These are phyloP conservation scores for Ariopsis seemanni DNA, from an alignment of 2,113 vertebrate genomes.

Conservation along the genomic window DNA sequence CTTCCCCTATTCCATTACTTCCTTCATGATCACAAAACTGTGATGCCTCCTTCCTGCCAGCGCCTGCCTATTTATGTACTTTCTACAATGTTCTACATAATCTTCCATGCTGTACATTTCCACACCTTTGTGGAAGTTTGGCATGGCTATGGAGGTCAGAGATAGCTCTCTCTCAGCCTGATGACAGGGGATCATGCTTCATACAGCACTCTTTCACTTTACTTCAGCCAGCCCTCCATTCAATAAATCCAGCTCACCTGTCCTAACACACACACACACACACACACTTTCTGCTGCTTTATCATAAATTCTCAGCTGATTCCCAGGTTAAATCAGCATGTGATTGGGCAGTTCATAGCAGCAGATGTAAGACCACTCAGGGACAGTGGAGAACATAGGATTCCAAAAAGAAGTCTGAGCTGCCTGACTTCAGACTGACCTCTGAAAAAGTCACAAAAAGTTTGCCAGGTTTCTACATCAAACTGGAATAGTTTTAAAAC, in stretches of 20 bases:
- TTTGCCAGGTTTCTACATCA: no score
- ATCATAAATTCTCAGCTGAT: no score
- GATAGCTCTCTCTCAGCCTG: slow-evolving; percentile 66
- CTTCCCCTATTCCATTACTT: neutral
- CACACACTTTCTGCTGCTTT: neutral
- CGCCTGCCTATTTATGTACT: slow-evolving; percentile 58
- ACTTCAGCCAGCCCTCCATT: slow-evolving; percentile 58
- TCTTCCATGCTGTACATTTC: slow-evolving; percentile 50
- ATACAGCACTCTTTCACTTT: slow-evolving; percentile 66
- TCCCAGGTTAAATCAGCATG: no score
- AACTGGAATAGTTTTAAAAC: no score
- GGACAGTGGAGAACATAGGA: no score
- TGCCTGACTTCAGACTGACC: no score
- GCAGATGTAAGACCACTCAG: no score
- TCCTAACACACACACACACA: slow-evolving; percentile 65
- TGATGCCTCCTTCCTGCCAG: neutral
- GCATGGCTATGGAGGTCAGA: slow-evolving; percentile 58
- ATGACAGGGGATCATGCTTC: slow-evolving; percentile 68
- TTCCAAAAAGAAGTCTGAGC: no score
- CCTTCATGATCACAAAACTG: neutral
- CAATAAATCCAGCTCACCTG: slow-evolving; percentile 68
- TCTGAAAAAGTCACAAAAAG: no score
- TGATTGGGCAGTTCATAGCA: no score
- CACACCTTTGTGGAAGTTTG: slow-evolving; percentile 54
- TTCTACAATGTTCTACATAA: slow-evolving; percentile 55